Percentiles rank a stretch among this genome's conserved stretches.
These are phyloP conservation scores for Diglossa cyanea DNA, from an alignment of 2,797 vertebrate genomes.

Conservation along the genomic window DNA sequence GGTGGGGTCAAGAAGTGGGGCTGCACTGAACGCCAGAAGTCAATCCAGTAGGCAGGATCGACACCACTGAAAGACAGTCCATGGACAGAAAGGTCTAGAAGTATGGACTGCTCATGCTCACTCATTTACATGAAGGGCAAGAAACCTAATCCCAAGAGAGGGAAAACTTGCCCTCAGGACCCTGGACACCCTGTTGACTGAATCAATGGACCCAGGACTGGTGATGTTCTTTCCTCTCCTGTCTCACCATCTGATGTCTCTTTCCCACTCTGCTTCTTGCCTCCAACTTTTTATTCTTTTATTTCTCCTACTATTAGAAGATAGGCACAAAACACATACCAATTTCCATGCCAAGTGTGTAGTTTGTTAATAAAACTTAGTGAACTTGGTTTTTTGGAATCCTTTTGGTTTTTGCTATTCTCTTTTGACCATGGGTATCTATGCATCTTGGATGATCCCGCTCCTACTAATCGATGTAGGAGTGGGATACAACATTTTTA, in stretches of 20 bases:
- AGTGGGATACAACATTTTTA: background rate
- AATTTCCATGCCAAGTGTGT: background rate
- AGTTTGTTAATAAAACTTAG: background rate
- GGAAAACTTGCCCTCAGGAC: background rate
- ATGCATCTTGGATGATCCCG: background rate
- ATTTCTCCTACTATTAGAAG: background rate
- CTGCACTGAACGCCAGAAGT: too few relatives aligned
- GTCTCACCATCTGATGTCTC: background rate
- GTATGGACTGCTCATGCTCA: background rate
- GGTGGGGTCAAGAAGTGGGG: too few relatives aligned
- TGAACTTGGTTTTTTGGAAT: background rate
- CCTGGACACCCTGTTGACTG: accelerated
- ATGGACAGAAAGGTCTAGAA: background rate
- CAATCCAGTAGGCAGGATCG: accelerated
- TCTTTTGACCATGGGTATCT: background rate
- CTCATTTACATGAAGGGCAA: background rate
- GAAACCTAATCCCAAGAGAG: background rate
- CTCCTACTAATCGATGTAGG: accelerated
- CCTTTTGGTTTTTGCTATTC: background rate
- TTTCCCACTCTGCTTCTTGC: background rate
- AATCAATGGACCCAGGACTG: background rate
- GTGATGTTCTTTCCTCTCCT: background rate
- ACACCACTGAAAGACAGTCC: too few relatives aligned
- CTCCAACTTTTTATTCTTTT: background rate
- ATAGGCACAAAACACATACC: background rate